A percentile compares a stretch with the other conserved stretches of the same genome.
Evolutionary conservation across 2,797 vertebrate genomes (phyloP).

Genomic region (Enteromius anoplus): DNA sequence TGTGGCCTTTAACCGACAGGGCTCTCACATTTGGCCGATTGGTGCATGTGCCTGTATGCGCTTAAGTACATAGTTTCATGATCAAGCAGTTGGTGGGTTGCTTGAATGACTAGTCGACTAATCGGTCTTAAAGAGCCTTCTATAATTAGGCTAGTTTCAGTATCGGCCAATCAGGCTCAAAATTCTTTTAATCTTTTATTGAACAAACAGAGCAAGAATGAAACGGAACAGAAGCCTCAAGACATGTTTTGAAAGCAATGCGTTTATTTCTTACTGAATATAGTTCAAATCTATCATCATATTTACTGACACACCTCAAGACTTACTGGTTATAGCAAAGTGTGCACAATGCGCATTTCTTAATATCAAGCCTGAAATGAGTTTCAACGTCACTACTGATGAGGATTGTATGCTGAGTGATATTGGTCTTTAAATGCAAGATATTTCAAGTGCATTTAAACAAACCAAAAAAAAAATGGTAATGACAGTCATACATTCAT

Average conservation of each 20-base stretch:
- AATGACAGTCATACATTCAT: too few relatives aligned
- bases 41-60: neutral
- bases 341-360: neutral
- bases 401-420: neutral
- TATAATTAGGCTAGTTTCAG: neutral
- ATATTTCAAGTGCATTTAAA: neutral
- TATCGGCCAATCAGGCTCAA: neutral
- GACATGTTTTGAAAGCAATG: neutral
- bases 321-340: neutral
- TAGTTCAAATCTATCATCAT: neutral
- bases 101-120: neutral
- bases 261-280: neutral
- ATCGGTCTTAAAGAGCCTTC: neutral
- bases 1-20: slow-evolving; percentile 9
- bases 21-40: neutral
- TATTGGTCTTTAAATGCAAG: neutral
- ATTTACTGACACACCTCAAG: neutral
- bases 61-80: neutral
- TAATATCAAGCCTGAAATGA: neutral
- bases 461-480: too few relatives aligned
- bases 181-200: neutral
- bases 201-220: neutral
- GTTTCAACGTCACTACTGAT: neutral
- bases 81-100: neutral
- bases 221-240: neutral